A percentile compares a stretch with the other conserved stretches of the same genome.
phyloP scores from a whole-genome alignment of 2,888 invertebrate species.

The Neocrepidodera transversa region DNA sequence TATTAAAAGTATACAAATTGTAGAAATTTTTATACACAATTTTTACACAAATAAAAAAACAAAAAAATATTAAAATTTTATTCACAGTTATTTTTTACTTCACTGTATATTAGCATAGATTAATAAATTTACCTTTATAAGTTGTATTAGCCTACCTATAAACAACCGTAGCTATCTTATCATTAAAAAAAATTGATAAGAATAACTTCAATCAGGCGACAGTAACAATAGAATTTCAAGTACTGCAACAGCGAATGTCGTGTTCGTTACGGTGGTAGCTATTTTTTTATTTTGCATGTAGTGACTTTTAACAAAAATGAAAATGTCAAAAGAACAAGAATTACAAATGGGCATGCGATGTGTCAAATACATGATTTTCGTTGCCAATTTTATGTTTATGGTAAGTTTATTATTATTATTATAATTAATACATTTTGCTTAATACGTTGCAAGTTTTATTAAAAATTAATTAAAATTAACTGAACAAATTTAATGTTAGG shows the following conservation, averaged over 20 bases:
- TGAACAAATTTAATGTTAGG: neutral
- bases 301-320: conserved; percentile 17
- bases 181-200: conserved; percentile 9
- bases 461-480: too few relatives aligned
- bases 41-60: too few relatives aligned
- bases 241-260: neutral
- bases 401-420: conserved; percentile 63
- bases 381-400: conserved; percentile 73
- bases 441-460: too few relatives aligned
- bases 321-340: conserved; percentile 61
- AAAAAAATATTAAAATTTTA: too few relatives aligned
- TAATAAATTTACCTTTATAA: neutral
- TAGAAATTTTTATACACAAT: too few relatives aligned
- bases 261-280: neutral
- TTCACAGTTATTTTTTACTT: too few relatives aligned
- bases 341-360: conserved; percentile 69
- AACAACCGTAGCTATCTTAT: conserved; percentile 14
- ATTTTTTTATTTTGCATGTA: neutral
- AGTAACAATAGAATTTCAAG: conserved; percentile 7
- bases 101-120: too few relatives aligned
- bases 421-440: too few relatives aligned
- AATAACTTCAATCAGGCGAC: conserved; percentile 15
- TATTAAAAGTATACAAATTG: too few relatives aligned
- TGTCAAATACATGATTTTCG: conserved; percentile 71
- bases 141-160: neutral